These are phyloP conservation scores for Steatornis caripensis DNA, from an alignment of 2,113 vertebrate genomes.

Conservation along the genomic window DNA sequence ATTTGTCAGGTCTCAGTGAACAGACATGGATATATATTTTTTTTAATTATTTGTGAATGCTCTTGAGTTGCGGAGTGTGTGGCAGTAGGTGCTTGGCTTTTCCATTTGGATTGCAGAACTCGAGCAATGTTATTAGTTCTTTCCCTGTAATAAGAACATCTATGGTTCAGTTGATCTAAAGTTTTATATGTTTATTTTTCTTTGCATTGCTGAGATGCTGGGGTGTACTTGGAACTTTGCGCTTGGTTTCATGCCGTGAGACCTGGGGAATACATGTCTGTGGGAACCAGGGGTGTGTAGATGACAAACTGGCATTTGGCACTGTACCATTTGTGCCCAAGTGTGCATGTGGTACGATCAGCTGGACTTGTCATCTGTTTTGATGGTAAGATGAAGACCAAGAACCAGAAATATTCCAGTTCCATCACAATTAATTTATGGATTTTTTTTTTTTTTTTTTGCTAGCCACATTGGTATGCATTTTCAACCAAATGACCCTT, in stretches of 20 bases:
- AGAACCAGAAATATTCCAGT: neutral
- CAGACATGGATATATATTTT: neutral
- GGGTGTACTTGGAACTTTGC: neutral
- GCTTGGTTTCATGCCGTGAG: neutral
- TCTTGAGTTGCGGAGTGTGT: neutral
- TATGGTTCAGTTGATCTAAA: neutral
- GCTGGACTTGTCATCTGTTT: neutral
- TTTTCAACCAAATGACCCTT: neutral
- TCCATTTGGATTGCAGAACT: neutral
- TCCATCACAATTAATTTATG: neutral
- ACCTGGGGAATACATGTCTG: neutral
- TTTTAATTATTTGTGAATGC: neutral
- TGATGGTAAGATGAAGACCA: neutral
- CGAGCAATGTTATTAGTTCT: neutral
- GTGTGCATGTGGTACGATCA: neutral
- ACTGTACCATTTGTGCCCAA: neutral
- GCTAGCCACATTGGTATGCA: neutral
- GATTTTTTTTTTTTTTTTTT: too few relatives aligned
- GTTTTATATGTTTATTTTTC: neutral
- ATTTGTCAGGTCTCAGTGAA: neutral
- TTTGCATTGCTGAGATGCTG: neutral
- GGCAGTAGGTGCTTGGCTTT: neutral
- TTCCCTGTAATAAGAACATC: neutral
- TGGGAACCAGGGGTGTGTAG: neutral
- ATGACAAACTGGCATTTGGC: neutral